A percentile compares a stretch with the other conserved stretches of the same genome.
These are phyloP conservation scores for Oreochromis niloticus DNA, from an alignment of 2,113 vertebrate species.

Conservation along the genomic window DNA sequence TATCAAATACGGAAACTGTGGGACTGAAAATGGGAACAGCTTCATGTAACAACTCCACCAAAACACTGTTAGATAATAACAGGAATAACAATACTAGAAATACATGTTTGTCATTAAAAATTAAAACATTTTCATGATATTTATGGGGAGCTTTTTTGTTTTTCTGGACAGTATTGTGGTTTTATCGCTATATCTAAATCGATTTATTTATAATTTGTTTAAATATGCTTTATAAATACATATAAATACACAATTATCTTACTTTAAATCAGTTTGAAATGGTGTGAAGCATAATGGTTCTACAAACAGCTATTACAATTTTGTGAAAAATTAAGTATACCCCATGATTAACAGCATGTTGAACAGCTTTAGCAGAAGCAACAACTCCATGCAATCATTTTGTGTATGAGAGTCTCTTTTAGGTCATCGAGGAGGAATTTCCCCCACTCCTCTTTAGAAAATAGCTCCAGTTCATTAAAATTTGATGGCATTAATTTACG, in stretches of 20 bases:
- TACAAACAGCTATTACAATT: background rate
- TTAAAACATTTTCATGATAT: background rate
- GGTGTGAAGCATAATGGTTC: background rate
- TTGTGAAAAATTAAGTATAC: background rate
- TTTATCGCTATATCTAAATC: background rate
- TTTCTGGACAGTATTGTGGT: background rate
- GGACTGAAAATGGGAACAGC: background rate
- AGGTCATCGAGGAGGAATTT: background rate
- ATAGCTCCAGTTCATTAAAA: background rate
- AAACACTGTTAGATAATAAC: background rate
- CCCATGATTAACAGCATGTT: background rate
- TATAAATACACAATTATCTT: background rate
- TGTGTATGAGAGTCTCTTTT: background rate
- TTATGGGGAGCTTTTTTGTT: background rate
- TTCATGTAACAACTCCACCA: background rate
- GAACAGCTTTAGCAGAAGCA: background rate
- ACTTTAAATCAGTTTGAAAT: background rate
- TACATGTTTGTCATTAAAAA: background rate
- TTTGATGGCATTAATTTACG: background rate
- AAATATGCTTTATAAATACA: background rate
- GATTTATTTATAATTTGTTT: background rate
- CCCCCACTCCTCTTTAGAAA: background rate
- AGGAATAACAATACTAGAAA: background rate
- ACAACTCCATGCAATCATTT: background rate
- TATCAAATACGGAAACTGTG: background rate